Evolutionary conservation across 1,140 invertebrate genomes (phyloP).

Genomic region (Paracyclopina nana): DNA sequence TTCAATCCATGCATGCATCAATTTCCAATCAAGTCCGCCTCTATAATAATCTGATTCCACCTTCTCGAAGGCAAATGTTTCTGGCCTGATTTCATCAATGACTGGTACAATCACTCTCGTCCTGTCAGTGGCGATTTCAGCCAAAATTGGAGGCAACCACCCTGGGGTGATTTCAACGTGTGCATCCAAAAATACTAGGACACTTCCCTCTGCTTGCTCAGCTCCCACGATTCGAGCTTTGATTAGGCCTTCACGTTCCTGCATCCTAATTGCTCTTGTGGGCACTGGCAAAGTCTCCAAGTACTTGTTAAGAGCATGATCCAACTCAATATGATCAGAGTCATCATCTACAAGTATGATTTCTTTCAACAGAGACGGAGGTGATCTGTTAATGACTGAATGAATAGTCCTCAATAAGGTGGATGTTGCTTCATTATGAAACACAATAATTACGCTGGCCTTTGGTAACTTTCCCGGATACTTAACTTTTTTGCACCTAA

Average conservation of each 20-base stretch:
- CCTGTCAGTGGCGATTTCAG: slow-evolving; percentile 47
- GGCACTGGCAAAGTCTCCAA: slow-evolving; percentile 42
- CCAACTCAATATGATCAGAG: slow-evolving; percentile 54
- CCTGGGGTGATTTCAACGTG: slow-evolving; percentile 79
- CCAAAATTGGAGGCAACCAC: slow-evolving; percentile 69
- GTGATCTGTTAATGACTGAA: slow-evolving; percentile 62
- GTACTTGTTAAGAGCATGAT: slow-evolving; percentile 43
- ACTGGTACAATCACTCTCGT: slow-evolving; percentile 67
- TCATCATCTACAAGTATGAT: slow-evolving; percentile 84
- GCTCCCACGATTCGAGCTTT: slow-evolving; percentile 68
- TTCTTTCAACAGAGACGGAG: slow-evolving; percentile 48
- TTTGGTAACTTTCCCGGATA: slow-evolving; percentile 38
- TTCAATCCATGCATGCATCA: not conserved
- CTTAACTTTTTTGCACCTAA: slow-evolving; percentile 24
- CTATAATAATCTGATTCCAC: not conserved
- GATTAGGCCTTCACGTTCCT: slow-evolving; percentile 54
- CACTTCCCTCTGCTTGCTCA: slow-evolving; percentile 47
- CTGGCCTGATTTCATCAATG: slow-evolving; percentile 84
- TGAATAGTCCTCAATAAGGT: slow-evolving; percentile 65
- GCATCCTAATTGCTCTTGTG: slow-evolving; percentile 44
- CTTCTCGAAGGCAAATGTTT: slow-evolving; percentile 68
- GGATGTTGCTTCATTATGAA: slow-evolving; percentile 84
- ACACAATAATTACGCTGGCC: slow-evolving; percentile 65
- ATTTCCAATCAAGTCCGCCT: not conserved
- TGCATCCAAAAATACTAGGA: slow-evolving; percentile 73